A percentile compares a stretch with the other conserved stretches of the same genome.
Conservation (phyloP, 2,113 vertebrate genomes). For the Neolamprologus longior region DNA sequence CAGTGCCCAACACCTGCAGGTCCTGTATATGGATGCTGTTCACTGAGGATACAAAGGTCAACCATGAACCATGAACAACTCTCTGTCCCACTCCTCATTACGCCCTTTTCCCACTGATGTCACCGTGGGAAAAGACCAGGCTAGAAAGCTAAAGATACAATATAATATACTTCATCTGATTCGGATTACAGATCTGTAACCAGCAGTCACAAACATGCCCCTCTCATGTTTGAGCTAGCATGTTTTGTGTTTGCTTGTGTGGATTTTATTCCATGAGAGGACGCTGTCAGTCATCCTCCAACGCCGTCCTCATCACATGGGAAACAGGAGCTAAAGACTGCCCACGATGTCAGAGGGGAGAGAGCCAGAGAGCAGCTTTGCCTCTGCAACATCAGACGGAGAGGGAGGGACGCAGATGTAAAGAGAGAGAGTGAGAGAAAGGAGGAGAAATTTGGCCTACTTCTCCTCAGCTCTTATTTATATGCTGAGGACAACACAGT, state of each 20-base stretch:
- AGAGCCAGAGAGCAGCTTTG: slow-evolving; percentile 6
- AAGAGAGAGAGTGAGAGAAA: slow-evolving; percentile 1
- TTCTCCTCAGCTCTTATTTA: slow-evolving; percentile 52
- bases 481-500: slow-evolving; percentile 34
- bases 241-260: background rate
- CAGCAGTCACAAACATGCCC: background rate
- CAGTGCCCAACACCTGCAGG: background rate
- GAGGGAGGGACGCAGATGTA: background rate
- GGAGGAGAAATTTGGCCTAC: slow-evolving; percentile 58
- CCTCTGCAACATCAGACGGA: background rate
- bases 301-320: background rate
- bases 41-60: background rate
- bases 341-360: background rate
- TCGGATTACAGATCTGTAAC: background rate
- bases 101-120: background rate
- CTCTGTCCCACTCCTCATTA: background rate
- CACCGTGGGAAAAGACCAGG: background rate
- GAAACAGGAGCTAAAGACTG: background rate
- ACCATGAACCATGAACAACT: background rate
- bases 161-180: background rate
- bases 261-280: background rate
- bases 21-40: background rate
- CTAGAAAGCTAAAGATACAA: background rate
- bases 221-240: background rate
- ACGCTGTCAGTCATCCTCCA: background rate